Conservation (phyloP, 92 coral and sea anemone genomes). For the Virgularia gustaviana region DNA sequence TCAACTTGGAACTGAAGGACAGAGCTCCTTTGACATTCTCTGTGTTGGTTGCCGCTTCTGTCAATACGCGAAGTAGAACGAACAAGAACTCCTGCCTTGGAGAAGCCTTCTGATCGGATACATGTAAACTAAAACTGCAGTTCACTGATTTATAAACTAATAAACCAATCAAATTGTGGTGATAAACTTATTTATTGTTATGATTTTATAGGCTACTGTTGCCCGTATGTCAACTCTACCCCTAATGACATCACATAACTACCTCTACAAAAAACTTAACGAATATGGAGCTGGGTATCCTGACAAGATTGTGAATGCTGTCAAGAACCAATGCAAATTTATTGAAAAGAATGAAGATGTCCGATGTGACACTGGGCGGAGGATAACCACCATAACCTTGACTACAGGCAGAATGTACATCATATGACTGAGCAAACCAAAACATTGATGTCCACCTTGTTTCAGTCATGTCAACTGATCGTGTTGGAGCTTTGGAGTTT, state of each 20-base stretch:
- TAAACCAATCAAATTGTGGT: too few species aligned
- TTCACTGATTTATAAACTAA: too few species aligned
- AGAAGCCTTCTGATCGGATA: too few species aligned
- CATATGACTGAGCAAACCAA: slow-evolving; percentile 57
- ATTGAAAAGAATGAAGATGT: slow-evolving; percentile 30
- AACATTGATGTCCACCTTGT: slow-evolving; percentile 56
- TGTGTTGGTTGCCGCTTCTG: slow-evolving; percentile 1
- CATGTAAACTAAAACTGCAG: too few species aligned
- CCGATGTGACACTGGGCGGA: slow-evolving; percentile 15
- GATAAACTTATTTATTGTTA: slow-evolving; percentile 1
- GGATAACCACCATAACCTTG: slow-evolving; percentile 3
- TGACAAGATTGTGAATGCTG: slow-evolving; percentile 53
- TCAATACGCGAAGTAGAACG: background rate
- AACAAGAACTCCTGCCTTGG: too few species aligned
- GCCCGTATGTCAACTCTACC: slow-evolving; percentile 51
- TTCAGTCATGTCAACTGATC: slow-evolving; percentile 53
- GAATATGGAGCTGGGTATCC: slow-evolving; percentile 63
- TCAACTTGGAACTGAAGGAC: slow-evolving; percentile 3
- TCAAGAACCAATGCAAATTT: slow-evolving; percentile 49
- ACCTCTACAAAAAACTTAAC: slow-evolving; percentile 63
- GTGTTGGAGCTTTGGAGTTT: slow-evolving; percentile 48
- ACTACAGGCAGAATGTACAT: slow-evolving; percentile 33
- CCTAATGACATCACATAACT: slow-evolving; percentile 58
- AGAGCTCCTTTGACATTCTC: slow-evolving; percentile 22
- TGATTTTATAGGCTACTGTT: slow-evolving; percentile 44